Base-by-base conservation (phyloP, 64 coral and sea anemone genomes). In the Pocillopora verrucosa region DNA sequence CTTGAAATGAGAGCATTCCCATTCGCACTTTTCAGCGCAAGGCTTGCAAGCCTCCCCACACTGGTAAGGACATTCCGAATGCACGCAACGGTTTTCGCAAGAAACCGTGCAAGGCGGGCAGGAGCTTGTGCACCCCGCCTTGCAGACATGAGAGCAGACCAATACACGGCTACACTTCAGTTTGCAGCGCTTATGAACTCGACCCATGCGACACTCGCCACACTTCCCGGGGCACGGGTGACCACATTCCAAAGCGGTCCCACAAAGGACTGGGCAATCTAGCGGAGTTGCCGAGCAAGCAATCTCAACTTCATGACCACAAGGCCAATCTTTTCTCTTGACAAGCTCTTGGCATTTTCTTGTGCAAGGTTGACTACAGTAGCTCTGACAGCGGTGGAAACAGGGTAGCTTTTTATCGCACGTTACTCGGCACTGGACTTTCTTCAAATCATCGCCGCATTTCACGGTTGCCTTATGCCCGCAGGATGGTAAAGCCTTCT, bases 381-480 rank as follows among this genome's bases (percentile, higher is more conserved):
- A 15, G n/a, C 59, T 26, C 61, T 96, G 87, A 16, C 90, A 92
- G 1, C 16, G 79, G 80, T 96, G 94, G 38, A 73, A 72, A 82
- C 96, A 98, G 11, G 34, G 11, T 15, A 98, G 88, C 56, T 19
- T 61, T 34, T 88, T 92, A 45, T 92, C 76, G 37, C 94, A 96
- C 4, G 1, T 63, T 25, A 58, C 9, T 34, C 75, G 59, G 69
- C 94, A 96, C 36, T 80, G 63, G 6, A 65, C 90, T 12, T 16
- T 25, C 13, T 19, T 51, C 7, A 56, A 0, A 24, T 87, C 67
- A 7, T 19, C 25, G 24, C 90, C 68, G 38, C 94, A 96, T 10
- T 9, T 62, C 63, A 92, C 86, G n/a, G 35, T 17, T 84, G 59
- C 61, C 11, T 37, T 89, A 56, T 96, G 94, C 58, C 82, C 86